These are phyloP conservation scores for Ceyx erithaca DNA, from an alignment of 2,797 vertebrate species.

Conservation along the genomic window DNA sequence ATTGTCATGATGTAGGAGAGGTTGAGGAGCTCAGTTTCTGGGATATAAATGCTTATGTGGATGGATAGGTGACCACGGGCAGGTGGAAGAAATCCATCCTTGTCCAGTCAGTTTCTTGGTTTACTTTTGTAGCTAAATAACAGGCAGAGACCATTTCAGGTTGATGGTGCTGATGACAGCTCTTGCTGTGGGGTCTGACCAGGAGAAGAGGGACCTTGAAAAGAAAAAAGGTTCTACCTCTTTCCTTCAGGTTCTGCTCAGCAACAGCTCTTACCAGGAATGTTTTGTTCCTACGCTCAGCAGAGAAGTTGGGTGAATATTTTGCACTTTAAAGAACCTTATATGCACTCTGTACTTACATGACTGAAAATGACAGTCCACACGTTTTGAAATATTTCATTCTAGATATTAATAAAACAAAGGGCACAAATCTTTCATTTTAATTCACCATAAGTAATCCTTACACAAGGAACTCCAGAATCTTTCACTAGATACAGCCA, in stretches of 20 bases:
- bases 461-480: neutral
- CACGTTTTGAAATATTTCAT: neutral
- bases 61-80: rapidly evolving
- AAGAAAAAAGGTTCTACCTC: neutral
- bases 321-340: neutral
- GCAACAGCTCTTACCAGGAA: neutral
- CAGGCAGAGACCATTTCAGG: neutral
- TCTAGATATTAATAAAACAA: neutral
- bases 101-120: neutral
- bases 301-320: neutral
- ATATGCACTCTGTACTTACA: neutral
- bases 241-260: neutral
- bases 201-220: neutral
- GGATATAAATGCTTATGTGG: neutral
- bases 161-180: neutral
- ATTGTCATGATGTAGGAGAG: neutral
- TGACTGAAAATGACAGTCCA: neutral
- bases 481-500: neutral
- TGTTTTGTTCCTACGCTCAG: neutral
- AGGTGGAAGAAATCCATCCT: neutral
- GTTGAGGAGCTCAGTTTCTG: neutral
- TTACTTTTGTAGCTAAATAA: neutral
- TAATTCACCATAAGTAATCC: neutral
- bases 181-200: neutral
- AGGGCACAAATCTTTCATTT: neutral